phyloP scores from a whole-genome alignment of 2,797 vertebrate genomes.

The Megalops cyprinoides region DNA sequence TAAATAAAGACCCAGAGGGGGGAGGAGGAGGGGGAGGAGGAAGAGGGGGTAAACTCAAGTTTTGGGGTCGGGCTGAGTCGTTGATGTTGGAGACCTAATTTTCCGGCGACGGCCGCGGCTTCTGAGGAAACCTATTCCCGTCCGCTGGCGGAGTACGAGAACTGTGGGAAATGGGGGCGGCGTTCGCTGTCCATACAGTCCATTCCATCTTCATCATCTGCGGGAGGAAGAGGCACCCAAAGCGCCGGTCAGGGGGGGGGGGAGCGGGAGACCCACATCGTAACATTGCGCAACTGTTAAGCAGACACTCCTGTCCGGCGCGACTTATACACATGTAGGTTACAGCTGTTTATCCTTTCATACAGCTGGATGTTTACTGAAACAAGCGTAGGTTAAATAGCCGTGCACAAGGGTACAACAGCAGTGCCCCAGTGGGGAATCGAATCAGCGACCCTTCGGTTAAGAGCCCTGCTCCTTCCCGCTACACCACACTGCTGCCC shows the following conservation, averaged over 20 bases:
- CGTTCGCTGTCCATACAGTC: conserved; percentile 95
- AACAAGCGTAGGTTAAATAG: too few species aligned
- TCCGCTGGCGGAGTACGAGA: conserved; percentile 97
- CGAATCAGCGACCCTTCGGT: too few species aligned
- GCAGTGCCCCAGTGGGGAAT: too few species aligned
- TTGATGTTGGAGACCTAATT: conserved; percentile 74
- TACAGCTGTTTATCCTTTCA: too few species aligned
- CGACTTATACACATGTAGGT: too few species aligned
- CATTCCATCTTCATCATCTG: conserved; percentile 97
- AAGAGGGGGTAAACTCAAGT: conserved; percentile 46
- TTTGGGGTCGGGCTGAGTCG: conserved; percentile 36
- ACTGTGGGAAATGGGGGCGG: conserved; percentile 95
- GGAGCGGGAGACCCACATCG: not conserved
- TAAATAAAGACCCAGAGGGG: conserved; percentile 49
- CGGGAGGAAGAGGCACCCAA: conserved; percentile 23
- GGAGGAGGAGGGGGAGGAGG: conserved; percentile 48
- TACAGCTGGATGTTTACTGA: too few species aligned
- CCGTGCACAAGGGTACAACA: too few species aligned
- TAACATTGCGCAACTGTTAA: not conserved
- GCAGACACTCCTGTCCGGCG: too few species aligned
- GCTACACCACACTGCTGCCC: too few species aligned
- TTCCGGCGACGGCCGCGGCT: too few species aligned
- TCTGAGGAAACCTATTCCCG: too few species aligned
- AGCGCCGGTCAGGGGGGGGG: conserved; percentile 14
- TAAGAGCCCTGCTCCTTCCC: too few species aligned